A percentile compares a stretch with the other conserved stretches of the same genome.
phyloP scores from a whole-genome alignment of 2,113 vertebrate species.

The Oplegnathus fasciatus region DNA sequence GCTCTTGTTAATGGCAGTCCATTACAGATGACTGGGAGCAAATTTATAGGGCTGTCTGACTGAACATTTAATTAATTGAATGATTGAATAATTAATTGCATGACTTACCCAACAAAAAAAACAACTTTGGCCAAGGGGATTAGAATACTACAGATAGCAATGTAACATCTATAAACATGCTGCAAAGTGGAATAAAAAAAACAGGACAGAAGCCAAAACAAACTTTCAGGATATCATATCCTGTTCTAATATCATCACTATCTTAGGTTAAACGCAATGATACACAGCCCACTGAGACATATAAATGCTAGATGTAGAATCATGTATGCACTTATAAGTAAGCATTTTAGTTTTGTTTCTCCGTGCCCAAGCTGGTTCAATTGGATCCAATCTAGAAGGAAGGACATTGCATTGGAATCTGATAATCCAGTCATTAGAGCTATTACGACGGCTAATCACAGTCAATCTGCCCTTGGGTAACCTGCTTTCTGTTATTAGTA shows the following conservation, averaged over 20 bases:
- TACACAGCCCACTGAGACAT: not conserved
- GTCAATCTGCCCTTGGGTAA: slow-evolving; percentile 50
- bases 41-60: slow-evolving; percentile 21
- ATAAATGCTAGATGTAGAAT: not conserved
- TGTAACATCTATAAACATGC: not conserved
- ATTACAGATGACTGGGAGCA: not conserved
- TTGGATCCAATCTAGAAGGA: slow-evolving; percentile 13
- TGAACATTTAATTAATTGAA: slow-evolving; percentile 19
- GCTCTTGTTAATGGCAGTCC: not conserved
- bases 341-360: not conserved
- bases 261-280: not conserved
- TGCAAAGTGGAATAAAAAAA: not conserved
- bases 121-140: not conserved
- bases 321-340: not conserved
- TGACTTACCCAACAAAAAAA: not conserved
- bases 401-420: slow-evolving; percentile 11
- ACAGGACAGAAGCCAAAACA: not conserved
- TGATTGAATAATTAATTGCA: slow-evolving; percentile 9
- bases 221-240: not conserved
- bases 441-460: slow-evolving; percentile 64
- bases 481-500: slow-evolving; percentile 46
- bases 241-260: not conserved
- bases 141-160: not conserved
- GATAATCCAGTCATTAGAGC: slow-evolving; percentile 42
- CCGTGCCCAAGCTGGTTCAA: not conserved